phyloP scores from a whole-genome alignment of 2,888 invertebrate genomes.

The Parnassius glacialis region DNA sequence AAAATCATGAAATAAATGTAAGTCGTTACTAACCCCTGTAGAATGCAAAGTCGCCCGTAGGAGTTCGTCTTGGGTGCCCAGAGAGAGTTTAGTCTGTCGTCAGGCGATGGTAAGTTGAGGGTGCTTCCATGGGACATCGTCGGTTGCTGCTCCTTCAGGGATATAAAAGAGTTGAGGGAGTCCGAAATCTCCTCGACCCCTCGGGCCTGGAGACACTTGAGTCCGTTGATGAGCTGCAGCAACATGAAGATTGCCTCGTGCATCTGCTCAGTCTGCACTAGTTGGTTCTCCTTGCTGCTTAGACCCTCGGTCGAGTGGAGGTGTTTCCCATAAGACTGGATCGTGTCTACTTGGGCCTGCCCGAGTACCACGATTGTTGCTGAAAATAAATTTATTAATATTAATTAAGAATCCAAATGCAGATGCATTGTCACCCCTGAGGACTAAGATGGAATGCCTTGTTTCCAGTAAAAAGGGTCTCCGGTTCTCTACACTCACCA shows the following conservation, averaged over 20 bases:
- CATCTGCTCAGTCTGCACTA: constrained; percentile 73
- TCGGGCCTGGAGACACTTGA: constrained; percentile 90
- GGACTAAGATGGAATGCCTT: no score
- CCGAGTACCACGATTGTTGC: constrained; percentile 90
- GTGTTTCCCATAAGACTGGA: constrained; percentile 85
- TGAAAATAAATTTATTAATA: constrained; percentile 52
- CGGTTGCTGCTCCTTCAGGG: constrained; percentile 81
- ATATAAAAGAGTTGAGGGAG: constrained; percentile 86
- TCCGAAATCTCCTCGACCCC: constrained; percentile 90
- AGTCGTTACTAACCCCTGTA: constrained; percentile 84
- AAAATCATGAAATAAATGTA: no score
- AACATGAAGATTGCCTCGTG: constrained; percentile 89
- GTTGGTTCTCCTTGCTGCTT: constrained; percentile 62
- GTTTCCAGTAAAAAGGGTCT: no score
- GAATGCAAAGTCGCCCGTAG: constrained; percentile 85
- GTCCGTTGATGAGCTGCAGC: constrained; percentile 89
- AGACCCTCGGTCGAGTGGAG: constrained; percentile 80
- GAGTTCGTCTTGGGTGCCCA: constrained; percentile 74
- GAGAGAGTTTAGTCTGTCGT: constrained; percentile 68
- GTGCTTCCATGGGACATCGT: constrained; percentile 49
- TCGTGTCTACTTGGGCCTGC: constrained; percentile 87
- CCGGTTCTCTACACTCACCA: no score
- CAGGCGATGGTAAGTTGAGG: constrained; percentile 50
- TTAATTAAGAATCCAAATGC: no score
- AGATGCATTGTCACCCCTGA: no score